Evolutionary conservation across 2,797 vertebrate genomes (phyloP).

Genomic region (Nyctalus aviator): DNA sequence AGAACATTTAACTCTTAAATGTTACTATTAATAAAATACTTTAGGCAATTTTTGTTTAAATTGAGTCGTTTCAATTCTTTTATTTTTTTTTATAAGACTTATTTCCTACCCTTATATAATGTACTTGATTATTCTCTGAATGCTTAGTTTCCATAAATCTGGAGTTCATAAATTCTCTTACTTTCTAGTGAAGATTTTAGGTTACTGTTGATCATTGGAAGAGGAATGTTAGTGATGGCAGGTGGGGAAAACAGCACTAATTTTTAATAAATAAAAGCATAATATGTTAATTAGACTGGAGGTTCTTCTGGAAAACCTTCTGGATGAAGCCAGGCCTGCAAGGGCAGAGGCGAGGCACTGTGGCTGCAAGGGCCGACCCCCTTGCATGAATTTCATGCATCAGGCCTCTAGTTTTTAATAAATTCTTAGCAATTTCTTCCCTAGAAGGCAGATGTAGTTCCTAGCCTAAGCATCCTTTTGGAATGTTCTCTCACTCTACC

Average conservation of each 20-base stretch:
- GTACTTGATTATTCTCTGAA: neutral
- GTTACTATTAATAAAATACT: neutral
- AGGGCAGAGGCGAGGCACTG: too few relatives aligned
- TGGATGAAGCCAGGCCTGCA: fast-evolving
- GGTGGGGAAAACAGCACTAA: neutral
- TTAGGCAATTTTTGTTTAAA: neutral
- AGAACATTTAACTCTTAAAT: neutral
- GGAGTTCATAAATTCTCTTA: neutral
- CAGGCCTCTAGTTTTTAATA: too few relatives aligned
- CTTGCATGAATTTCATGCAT: too few relatives aligned
- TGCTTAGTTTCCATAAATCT: neutral
- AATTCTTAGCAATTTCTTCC: neutral
- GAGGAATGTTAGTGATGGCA: neutral
- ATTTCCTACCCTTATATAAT: neutral
- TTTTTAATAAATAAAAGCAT: neutral
- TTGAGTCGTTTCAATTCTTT: neutral
- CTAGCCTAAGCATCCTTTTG: neutral
- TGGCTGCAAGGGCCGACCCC: too few relatives aligned
- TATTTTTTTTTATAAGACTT: neutral
- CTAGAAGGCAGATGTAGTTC: neutral
- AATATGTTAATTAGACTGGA: too few relatives aligned
- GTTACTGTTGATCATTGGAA: neutral
- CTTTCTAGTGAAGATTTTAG: neutral
- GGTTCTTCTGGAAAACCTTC: too few relatives aligned
- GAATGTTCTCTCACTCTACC: neutral